Base-by-base conservation (phyloP, 2,888 invertebrate species). In the Volucella inanis region DNA sequence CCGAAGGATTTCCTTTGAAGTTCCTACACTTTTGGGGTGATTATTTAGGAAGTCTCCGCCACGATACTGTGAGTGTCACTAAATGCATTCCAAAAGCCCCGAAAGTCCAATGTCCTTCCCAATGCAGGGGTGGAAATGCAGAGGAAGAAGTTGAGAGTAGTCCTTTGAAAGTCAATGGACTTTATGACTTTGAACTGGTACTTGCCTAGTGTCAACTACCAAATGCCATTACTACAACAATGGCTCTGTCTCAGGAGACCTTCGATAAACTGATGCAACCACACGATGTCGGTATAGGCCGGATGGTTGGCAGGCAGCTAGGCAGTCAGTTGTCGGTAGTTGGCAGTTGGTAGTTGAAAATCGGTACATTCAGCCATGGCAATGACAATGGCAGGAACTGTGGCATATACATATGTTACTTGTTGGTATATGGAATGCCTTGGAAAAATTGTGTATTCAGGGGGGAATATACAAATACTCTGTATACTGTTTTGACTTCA, bases 401-500 rank as follows among this genome's bases (percentile, higher is more conserved):
- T 6, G 31, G 31, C 31, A 31, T 31, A 4, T 31, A 45, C 45
- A 61, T 18, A n/a, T n/a, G n/a, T n/a, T n/a, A 45, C 22, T 71
- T 31, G 59, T 41, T 49, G 75, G 49, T 57, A 71, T 57, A 80
- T 39, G 50, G 67, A 72, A 72, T 62, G 75, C 85, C 71, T 85
- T 72, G 67, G 85, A 76, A 80, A 22, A 76, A 67, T 67, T 72
- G 76, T 67, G 68, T 71, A 76, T 85, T 68, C 68, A 67, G 62
- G 31, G 31, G 31, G 67, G 67, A 64, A 76, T 80, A 85, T 85
- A 81, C 85, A 85, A 85, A 85, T 85, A 31, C 31, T 31, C 31
- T 31, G 31, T 31, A 31, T 31, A 76, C 67, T 72, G 76, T 68
- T 80, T 85, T 85, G 85, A 76, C 81, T 85, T 85, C 85, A 85